A percentile compares a stretch with the other conserved stretches of the same genome.
Evolutionary conservation across 2,797 vertebrate species (phyloP).

Genomic region (Crocodylus rhombifer): DNA sequence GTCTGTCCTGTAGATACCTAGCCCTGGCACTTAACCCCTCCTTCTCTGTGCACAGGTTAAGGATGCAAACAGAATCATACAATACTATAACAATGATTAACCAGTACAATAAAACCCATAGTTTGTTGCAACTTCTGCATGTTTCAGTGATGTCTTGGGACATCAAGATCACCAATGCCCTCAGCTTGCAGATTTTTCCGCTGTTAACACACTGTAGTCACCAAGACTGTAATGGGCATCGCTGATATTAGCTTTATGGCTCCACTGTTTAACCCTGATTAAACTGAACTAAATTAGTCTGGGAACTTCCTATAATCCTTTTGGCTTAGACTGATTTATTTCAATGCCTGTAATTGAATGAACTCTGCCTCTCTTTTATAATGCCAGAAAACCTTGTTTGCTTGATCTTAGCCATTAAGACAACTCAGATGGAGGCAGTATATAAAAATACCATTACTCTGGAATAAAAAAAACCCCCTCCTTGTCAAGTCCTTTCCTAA

Average conservation of each 20-base stretch:
- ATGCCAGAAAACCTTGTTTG: not conserved
- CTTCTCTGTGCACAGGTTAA: too few species aligned
- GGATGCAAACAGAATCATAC: too few species aligned
- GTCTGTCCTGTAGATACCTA: too few species aligned
- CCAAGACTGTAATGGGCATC: too few species aligned
- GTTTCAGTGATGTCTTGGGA: not conserved
- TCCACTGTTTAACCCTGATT: not conserved
- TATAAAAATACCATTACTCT: not conserved
- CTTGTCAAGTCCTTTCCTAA: not conserved
- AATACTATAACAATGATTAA: too few species aligned
- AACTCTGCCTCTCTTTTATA: not conserved
- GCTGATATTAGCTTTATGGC: not conserved
- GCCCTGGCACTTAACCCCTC: too few species aligned
- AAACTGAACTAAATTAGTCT: not conserved
- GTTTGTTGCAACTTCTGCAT: fast-evolving
- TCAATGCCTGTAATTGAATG: not conserved
- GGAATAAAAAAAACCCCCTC: not conserved
- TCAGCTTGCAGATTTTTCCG: not conserved
- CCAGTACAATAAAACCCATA: too few species aligned
- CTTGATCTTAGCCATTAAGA: not conserved
- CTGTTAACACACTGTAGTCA: fast-evolving
- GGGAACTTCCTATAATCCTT: not conserved
- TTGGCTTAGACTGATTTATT: not conserved
- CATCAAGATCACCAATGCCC: fast-evolving
- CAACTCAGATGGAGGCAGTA: not conserved